Conservation (phyloP, 2,797 vertebrate species). For the Pristis pectinata region DNA sequence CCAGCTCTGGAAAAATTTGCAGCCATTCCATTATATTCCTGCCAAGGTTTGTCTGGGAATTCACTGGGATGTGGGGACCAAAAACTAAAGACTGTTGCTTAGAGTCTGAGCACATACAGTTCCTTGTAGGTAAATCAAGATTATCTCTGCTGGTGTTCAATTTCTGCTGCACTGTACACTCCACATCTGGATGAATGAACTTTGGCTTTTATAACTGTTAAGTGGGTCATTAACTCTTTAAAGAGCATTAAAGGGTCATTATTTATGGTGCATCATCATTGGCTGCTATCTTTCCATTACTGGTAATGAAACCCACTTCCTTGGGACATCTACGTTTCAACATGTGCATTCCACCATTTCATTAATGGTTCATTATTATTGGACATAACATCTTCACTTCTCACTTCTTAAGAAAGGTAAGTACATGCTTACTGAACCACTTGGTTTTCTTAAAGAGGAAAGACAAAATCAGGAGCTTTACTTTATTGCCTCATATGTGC, state of each 20-base stretch:
- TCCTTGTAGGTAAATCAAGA: neutral
- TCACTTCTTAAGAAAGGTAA: neutral
- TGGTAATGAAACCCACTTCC: slow-evolving; percentile 14
- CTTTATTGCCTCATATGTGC: slow-evolving; percentile 42
- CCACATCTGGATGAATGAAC: slow-evolving; percentile 22
- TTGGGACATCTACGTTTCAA: neutral
- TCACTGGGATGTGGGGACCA: neutral
- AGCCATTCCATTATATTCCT: neutral
- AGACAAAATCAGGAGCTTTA: neutral
- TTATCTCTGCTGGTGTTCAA: neutral
- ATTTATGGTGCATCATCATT: neutral
- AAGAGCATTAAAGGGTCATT: slow-evolving; percentile 22
- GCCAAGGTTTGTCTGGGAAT: neutral
- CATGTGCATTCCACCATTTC: neutral
- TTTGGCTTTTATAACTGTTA: neutral
- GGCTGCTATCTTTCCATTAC: neutral
- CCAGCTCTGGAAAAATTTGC: neutral
- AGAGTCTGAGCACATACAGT: neutral
- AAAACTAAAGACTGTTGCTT: neutral
- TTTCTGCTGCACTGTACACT: neutral
- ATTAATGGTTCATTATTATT: neutral
- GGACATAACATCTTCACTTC: neutral
- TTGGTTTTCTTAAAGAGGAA: neutral
- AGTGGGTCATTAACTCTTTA: neutral
- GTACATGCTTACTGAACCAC: neutral